Percentiles rank a stretch among this genome's conserved stretches.
These are phyloP conservation scores for rabbit (Oryctolagus cuniculus) DNA, from an alignment of 2,113 vertebrate species.

Conservation along the genomic window DNA sequence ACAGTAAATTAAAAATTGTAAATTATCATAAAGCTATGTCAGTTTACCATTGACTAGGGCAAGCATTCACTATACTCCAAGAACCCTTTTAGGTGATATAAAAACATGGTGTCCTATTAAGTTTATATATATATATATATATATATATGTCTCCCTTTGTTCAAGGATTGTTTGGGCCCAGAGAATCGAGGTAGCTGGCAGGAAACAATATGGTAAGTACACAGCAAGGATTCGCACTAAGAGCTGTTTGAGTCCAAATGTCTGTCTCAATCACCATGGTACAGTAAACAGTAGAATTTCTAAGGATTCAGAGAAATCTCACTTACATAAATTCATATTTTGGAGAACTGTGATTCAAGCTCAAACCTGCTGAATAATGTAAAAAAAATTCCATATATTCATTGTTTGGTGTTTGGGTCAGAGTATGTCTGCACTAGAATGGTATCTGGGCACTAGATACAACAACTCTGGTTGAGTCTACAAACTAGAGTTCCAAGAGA, in stretches of 20 bases:
- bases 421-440: too few relatives aligned
- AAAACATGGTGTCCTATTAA: neutral
- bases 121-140: neutral
- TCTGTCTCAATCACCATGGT: neutral
- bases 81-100: neutral
- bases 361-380: neutral
- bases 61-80: neutral
- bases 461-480: neutral
- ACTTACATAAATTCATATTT: neutral
- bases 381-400: neutral
- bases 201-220: neutral
- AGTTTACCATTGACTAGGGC: neutral
- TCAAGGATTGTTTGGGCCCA: neutral
- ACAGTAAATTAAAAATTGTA: conserved; percentile 7
- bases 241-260: neutral
- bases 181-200: neutral
- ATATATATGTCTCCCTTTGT: neutral
- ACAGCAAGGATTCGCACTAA: neutral
- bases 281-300: neutral
- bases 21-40: neutral
- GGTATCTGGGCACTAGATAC: neutral
- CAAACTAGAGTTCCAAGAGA: neutral
- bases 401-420: neutral
- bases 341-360: neutral
- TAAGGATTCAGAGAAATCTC: neutral